A percentile compares a stretch with the other conserved stretches of the same genome.
Evolutionary conservation across 2,113 vertebrate species (phyloP).

Genomic region (Aix galericulata): DNA sequence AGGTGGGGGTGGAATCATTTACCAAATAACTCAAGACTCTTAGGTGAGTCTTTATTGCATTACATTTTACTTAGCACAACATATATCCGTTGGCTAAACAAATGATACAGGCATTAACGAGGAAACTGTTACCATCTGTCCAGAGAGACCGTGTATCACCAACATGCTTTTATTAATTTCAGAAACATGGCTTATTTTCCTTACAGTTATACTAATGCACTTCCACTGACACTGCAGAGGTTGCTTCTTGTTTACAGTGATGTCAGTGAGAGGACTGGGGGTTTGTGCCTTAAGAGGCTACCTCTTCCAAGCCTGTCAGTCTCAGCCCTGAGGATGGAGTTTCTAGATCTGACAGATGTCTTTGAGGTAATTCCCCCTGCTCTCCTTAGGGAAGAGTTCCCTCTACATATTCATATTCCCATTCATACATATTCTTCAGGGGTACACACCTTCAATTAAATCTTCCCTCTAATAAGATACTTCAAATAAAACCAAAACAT

Average conservation of each 20-base stretch:
- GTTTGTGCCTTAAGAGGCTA: neutral
- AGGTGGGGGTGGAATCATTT: neutral
- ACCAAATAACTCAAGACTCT: neutral
- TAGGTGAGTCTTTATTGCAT: neutral
- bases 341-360: neutral
- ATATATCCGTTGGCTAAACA: neutral
- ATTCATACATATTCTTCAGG: neutral
- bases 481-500: neutral
- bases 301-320: neutral
- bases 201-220: neutral
- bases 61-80: neutral
- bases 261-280: neutral
- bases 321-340: neutral
- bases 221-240: neutral
- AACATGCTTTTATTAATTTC: neutral
- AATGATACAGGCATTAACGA: neutral
- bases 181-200: slow-evolving; percentile 14
- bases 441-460: neutral
- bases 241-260: neutral
- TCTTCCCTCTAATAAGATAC: neutral
- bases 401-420: neutral
- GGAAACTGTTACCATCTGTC: neutral
- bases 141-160: neutral
- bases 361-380: neutral
- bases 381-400: neutral